phyloP scores from a whole-genome alignment of 1,140 invertebrate species.

The Anastrepha ludens region DNA sequence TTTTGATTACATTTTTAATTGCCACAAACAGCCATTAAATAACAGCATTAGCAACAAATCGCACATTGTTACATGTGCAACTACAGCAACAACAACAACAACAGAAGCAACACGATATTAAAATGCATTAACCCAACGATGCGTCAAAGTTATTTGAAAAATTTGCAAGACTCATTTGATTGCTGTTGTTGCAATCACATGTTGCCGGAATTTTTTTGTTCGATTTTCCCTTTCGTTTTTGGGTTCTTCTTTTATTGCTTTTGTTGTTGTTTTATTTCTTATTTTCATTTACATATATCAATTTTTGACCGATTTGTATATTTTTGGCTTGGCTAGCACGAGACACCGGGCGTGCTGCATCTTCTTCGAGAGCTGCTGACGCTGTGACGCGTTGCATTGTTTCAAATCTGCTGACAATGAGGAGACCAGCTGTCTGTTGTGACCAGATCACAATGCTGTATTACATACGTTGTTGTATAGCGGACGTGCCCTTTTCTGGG shows the following conservation, averaged over 20 bases:
- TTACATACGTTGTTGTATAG: background rate
- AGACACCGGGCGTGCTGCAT: slow-evolving; percentile 22
- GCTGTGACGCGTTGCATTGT: slow-evolving; percentile 21
- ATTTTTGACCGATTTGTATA: slow-evolving; percentile 5
- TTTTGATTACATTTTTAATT: slow-evolving; percentile 42
- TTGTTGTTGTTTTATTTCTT: background rate
- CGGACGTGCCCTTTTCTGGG: slow-evolving; percentile 35
- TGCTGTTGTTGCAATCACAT: background rate
- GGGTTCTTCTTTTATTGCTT: background rate
- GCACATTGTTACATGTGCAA: background rate
- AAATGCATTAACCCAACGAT: background rate
- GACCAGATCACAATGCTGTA: background rate
- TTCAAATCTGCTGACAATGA: slow-evolving; percentile 30
- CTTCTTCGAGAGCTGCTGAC: background rate
- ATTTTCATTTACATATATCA: background rate
- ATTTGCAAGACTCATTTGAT: slow-evolving; percentile 32
- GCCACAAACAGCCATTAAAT: slow-evolving; percentile 14
- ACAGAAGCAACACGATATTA: background rate
- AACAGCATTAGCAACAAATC: slow-evolving; percentile 30
- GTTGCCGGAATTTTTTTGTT: background rate
- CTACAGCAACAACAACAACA: background rate
- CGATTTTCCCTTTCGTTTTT: too few species aligned
- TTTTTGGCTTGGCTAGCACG: slow-evolving; percentile 46
- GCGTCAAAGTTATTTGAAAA: slow-evolving; percentile 46
- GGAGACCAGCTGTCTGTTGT: slow-evolving; percentile 26